A percentile compares a stretch with the other conserved stretches of the same genome.
Conservation (phyloP, 2,797 vertebrate genomes). For the Potorous gilbertii region DNA sequence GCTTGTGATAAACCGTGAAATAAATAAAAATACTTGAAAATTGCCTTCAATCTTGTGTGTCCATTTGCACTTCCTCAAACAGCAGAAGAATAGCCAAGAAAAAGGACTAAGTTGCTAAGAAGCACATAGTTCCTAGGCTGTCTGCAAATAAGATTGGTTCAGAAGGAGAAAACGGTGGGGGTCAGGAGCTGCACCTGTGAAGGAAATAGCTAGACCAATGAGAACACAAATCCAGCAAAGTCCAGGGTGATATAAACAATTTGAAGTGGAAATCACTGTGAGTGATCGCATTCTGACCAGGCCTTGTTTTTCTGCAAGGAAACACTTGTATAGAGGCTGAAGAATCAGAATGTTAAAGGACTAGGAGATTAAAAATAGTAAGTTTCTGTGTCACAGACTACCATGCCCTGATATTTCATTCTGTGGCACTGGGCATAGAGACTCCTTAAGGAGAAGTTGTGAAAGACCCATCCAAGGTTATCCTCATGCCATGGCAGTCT, state of each 20-base stretch:
- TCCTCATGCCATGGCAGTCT: constrained; percentile 62
- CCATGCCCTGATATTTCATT: not conserved
- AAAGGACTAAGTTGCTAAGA: not conserved
- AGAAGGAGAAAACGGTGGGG: not conserved
- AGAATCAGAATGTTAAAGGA: not conserved
- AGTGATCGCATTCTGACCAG: not conserved
- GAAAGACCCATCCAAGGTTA: constrained; percentile 73
- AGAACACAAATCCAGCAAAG: not conserved
- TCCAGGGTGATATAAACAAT: not conserved
- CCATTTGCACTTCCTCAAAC: not conserved
- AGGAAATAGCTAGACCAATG: not conserved
- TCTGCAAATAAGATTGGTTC: not conserved
- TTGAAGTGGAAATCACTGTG: not conserved
- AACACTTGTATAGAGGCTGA: not conserved
- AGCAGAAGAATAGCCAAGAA: not conserved
- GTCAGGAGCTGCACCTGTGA: not conserved
- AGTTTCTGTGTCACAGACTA: constrained; percentile 21
- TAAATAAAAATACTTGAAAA: not conserved
- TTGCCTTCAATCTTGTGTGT: not conserved
- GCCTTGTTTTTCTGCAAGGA: not conserved
- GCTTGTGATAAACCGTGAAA: not conserved
- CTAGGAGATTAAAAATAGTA: not conserved
- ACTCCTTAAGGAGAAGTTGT: constrained; percentile 71
- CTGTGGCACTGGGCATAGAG: not conserved
- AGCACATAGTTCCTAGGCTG: not conserved